Evolutionary conservation across 1,140 invertebrate species (phyloP).

Genomic region (Hypsibius dujardini): DNA sequence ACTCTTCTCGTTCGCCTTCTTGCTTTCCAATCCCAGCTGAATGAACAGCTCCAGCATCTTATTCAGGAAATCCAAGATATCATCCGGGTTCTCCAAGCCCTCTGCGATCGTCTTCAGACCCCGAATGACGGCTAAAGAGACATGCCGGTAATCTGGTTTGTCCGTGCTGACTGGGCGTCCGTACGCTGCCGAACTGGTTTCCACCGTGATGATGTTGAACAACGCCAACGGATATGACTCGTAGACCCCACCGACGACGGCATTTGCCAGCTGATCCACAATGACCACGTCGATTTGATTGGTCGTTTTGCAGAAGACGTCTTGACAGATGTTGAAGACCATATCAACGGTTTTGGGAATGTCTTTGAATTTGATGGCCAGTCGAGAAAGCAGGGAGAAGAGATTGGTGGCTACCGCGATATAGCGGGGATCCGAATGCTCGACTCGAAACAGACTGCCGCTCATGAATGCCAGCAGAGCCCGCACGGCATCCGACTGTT

Average conservation of each 20-base stretch:
- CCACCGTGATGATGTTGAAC: conserved; percentile 83
- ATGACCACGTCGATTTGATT: conserved; percentile 73
- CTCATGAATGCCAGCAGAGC: conserved; percentile 84
- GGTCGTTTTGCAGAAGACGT: conserved; percentile 74
- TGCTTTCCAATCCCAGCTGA: conserved; percentile 84
- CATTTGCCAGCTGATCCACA: conserved; percentile 87
- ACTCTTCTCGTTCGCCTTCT: conserved; percentile 70
- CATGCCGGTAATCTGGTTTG: conserved; percentile 47
- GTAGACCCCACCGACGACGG: conserved; percentile 50
- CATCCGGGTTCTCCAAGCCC: conserved; percentile 67
- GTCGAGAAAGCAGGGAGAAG: conserved; percentile 86
- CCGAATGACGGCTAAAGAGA: conserved; percentile 81
- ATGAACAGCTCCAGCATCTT: conserved; percentile 86
- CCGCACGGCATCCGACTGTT: conserved; percentile 75
- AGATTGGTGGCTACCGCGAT: conserved; percentile 55
- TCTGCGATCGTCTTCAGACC: conserved; percentile 81
- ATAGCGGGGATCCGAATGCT: conserved; percentile 34
- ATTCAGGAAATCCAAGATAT: conserved; percentile 67
- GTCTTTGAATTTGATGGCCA: conserved; percentile 76
- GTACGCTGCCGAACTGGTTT: conserved; percentile 75
- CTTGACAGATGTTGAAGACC: conserved; percentile 91
- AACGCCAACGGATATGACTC: conserved; percentile 49
- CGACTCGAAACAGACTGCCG: conserved; percentile 59
- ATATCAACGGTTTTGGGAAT: conserved; percentile 77
- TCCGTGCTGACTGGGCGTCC: conserved; percentile 38